These are phyloP conservation scores for Ellobius talpinus DNA, from an alignment of 2,113 vertebrate species.

Conservation along the genomic window DNA sequence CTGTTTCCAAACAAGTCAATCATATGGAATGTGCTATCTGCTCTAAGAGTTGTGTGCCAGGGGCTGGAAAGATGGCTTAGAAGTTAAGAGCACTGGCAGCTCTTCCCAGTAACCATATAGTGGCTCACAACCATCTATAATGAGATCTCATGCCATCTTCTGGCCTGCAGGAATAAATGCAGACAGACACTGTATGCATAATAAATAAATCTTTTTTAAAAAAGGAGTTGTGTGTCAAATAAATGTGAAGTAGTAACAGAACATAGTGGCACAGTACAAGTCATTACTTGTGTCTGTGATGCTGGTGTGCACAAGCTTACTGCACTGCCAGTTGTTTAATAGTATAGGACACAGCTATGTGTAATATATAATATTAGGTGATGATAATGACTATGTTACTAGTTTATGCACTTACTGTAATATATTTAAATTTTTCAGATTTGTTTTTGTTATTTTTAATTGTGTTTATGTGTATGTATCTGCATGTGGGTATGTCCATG, in stretches of 20 bases:
- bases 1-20: constrained; percentile 59
- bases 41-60: not conserved
- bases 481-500: not conserved
- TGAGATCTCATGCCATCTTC: not conserved
- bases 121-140: not conserved
- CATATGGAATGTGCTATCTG: constrained; percentile 39
- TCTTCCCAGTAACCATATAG: not conserved
- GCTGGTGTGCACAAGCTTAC: not conserved
- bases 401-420: not conserved
- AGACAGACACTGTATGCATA: not conserved
- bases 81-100: not conserved
- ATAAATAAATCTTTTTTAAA: not conserved
- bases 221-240: not conserved
- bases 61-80: not conserved
- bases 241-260: not conserved
- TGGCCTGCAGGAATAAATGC: not conserved
- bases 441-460: not conserved
- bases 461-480: not conserved
- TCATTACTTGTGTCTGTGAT: not conserved
- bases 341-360: not conserved
- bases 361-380: not conserved
- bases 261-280: not conserved
- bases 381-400: not conserved
- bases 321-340: not conserved
- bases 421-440: not conserved